phyloP scores from a whole-genome alignment of 2,113 vertebrate genomes.

The Vulpes vulpes region DNA sequence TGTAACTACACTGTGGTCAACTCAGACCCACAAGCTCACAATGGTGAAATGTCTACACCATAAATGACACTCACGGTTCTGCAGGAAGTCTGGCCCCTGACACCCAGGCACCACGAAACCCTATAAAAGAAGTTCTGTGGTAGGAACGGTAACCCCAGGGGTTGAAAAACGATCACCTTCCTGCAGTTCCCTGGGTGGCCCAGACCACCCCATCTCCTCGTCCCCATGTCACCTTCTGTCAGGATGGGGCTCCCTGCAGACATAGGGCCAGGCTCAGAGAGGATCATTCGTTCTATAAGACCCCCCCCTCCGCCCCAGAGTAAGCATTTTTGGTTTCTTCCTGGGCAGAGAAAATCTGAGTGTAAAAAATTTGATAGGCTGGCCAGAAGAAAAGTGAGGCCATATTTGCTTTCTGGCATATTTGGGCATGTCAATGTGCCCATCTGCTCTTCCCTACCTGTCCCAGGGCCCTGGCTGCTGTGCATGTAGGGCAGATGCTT shows the following conservation, averaged over 20 bases:
- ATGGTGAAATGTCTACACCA: fast-evolving
- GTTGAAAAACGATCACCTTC: fast-evolving
- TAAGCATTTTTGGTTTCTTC: not conserved
- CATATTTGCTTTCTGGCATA: fast-evolving
- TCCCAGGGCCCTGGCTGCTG: not conserved
- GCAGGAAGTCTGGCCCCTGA: not conserved
- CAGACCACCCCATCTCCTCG: fast-evolving
- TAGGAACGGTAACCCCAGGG: fast-evolving
- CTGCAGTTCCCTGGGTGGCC: fast-evolving
- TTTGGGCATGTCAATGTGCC: fast-evolving
- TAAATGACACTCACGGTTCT: fast-evolving
- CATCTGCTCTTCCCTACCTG: fast-evolving
- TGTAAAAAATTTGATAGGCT: not conserved
- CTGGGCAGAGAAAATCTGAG: not conserved
- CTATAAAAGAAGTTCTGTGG: fast-evolving
- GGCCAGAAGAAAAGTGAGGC: not conserved
- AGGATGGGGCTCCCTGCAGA: not conserved
- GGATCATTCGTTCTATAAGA: fast-evolving
- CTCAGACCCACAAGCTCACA: not conserved
- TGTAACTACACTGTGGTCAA: fast-evolving
- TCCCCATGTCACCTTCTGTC: fast-evolving
- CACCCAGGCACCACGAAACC: not conserved
- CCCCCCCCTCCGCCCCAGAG: too few species aligned
- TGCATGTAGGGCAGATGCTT: fast-evolving
- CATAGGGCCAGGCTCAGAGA: fast-evolving